A percentile compares a stretch with the other conserved stretches of the same genome.
Evolutionary conservation across 2,797 vertebrate genomes (phyloP).

Genomic region (Coilia nasus): DNA sequence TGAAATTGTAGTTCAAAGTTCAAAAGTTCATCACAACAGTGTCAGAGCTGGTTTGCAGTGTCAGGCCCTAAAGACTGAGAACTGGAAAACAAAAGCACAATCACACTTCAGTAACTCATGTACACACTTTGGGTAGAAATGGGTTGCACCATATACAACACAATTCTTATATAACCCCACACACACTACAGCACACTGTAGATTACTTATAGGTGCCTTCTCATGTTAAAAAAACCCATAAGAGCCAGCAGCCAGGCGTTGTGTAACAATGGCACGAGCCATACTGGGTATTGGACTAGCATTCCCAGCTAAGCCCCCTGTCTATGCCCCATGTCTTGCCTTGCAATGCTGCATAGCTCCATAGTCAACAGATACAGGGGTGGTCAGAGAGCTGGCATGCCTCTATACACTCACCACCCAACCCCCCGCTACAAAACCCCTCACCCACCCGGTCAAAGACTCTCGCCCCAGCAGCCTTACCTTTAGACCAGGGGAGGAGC

Average conservation of each 20-base stretch:
- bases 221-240: neutral
- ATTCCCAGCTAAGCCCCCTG: conserved; percentile 28
- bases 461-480: neutral
- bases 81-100: no score
- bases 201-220: neutral
- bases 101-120: no score
- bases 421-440: no score
- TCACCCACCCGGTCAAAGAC: neutral
- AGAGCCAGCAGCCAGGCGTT: neutral
- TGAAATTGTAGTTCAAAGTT: no score
- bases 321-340: neutral
- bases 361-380: conserved; percentile 37
- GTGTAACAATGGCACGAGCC: no score
- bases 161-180: neutral
- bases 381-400: conserved; percentile 47
- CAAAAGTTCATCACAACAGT: no score
- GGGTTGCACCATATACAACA: neutral
- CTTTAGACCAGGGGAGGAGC: neutral
- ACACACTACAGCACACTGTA: neutral
- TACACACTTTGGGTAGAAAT: no score
- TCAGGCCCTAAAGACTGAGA: no score
- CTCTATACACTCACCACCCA: conserved; percentile 28
- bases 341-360: conserved; percentile 52
- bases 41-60: no score
- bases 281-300: no score